Evolutionary conservation across 2,113 vertebrate species (phyloP), one percentile per base, ranked within the genome.

Genomic region (Bubo bubo): DNA sequence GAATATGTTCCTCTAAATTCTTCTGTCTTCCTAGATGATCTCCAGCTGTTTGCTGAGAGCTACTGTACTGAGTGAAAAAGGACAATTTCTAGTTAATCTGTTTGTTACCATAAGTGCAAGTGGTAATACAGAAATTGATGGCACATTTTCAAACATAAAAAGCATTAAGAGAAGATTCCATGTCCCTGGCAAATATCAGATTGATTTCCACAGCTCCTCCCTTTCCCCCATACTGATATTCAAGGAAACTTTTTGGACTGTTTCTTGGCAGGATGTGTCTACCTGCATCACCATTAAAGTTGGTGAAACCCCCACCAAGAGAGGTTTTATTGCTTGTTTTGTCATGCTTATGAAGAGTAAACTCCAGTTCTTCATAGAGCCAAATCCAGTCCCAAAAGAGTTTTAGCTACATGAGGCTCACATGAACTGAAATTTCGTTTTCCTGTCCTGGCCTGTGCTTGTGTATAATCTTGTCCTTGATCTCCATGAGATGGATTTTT

Each of bases 221-320:
- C 24, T 93, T 75, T 85, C 8, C 12, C 35, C n/a, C 12, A 1
- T 53, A 32, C 16, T 73, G 24, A 27, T 80, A 77, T 15, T 85
- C 35, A 75, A 47, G 11, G 34, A 64, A 86, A 27, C 22, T 8
- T 74, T 66, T 77, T 43, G 13, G 37, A 27, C 18, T 2, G 0
- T 59, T 86, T 73, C 45, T 75, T 86, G 37, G 5, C 2, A 14
- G 60, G 37, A 34, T 70, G 20, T 92, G 30, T 84, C 41, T 72
- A 58, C 3, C 5, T 81, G 35, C 35, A 82, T 43, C 56, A 39
- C 27, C 0, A 0, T 71, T 74, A 15, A 73, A 77, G n/a, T 49
- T 49, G 8, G 43, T 50, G 62, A 81, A 93, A 45, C 7, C 4
- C 20, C 7, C 21, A 11, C 52, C 34, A 35, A 56, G 30, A 71